A percentile compares a stretch with the other conserved stretches of the same genome.
These are phyloP conservation scores for Lonchura striata DNA, from an alignment of 2,113 vertebrate genomes.

Conservation along the genomic window DNA sequence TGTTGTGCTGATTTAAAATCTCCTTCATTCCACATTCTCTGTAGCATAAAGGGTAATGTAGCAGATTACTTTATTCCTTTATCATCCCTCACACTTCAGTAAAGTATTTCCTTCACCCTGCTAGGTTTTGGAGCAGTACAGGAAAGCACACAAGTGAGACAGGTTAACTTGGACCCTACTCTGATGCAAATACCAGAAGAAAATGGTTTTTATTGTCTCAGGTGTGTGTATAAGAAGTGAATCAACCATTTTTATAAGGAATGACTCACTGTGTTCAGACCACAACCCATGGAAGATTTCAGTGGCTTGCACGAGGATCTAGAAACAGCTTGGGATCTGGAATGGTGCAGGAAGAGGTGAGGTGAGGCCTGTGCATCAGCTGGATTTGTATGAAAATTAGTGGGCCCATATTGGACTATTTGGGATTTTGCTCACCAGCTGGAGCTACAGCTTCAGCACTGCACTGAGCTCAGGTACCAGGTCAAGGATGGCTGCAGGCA, in stretches of 20 bases:
- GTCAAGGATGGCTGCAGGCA: neutral
- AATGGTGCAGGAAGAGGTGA: neutral
- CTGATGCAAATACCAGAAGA: neutral
- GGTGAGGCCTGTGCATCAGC: neutral
- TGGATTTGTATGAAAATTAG: neutral
- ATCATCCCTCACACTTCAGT: neutral
- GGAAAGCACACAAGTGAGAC: neutral
- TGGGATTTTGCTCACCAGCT: neutral
- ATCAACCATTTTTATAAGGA: neutral
- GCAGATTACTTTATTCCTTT: neutral
- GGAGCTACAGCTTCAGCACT: neutral
- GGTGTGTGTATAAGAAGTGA: neutral
- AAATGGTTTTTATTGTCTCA: neutral
- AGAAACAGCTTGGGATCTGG: neutral
- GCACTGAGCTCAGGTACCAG: neutral
- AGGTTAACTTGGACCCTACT: neutral
- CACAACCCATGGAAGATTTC: neutral
- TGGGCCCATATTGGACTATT: neutral
- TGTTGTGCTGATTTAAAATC: neutral
- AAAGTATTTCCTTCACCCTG: neutral
- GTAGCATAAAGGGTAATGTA: neutral
- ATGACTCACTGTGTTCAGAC: neutral
- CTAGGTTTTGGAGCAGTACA: neutral
- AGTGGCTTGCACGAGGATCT: neutral
- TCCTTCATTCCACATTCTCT: neutral